phyloP scores from a whole-genome alignment of 2,888 invertebrate genomes.

The Lordiphosa fenestrarum region DNA sequence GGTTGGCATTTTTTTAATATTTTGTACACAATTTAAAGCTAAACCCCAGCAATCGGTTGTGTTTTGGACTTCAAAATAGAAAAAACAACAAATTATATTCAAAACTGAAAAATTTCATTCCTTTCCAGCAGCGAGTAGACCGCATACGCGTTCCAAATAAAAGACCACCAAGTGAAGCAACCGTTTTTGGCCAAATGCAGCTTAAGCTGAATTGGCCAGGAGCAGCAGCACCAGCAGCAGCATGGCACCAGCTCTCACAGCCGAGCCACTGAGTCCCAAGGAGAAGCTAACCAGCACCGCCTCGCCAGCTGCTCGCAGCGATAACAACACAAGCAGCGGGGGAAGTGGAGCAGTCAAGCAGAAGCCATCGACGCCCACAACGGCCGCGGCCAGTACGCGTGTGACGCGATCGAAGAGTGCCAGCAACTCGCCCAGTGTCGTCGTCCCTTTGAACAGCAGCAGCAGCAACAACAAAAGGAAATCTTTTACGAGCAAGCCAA shows the following conservation, averaged over 20 bases:
- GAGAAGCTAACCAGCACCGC: constrained; percentile 80
- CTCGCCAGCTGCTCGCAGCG: constrained; percentile 64
- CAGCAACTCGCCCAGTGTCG: constrained; percentile 9
- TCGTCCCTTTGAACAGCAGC: constrained; percentile 7
- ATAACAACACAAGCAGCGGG: constrained; percentile 14
- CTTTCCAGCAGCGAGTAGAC: neutral
- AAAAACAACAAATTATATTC: too few species aligned
- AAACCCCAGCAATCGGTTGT: too few species aligned
- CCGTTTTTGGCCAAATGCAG: constrained; percentile 52
- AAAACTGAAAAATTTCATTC: too few species aligned
- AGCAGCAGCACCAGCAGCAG: constrained; percentile 55
- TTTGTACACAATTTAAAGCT: too few species aligned
- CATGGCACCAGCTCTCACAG: constrained; percentile 97
- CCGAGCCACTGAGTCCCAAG: constrained; percentile 84
- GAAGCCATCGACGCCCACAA: constrained; percentile 47
- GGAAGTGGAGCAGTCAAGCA: constrained; percentile 25
- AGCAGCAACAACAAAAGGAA: constrained; percentile 46
- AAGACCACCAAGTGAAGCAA: constrained; percentile 3
- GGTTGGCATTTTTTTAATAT: too few species aligned
- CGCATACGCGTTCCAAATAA: neutral
- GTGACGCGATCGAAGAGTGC: constrained; percentile 65
- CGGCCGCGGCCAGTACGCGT: constrained; percentile 48
- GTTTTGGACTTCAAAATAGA: too few species aligned
- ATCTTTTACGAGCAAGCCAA: constrained; percentile 26
- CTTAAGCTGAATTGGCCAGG: constrained; percentile 44